Base-by-base conservation (phyloP, 1,140 invertebrate genomes). In the Pararge aegeria region DNA sequence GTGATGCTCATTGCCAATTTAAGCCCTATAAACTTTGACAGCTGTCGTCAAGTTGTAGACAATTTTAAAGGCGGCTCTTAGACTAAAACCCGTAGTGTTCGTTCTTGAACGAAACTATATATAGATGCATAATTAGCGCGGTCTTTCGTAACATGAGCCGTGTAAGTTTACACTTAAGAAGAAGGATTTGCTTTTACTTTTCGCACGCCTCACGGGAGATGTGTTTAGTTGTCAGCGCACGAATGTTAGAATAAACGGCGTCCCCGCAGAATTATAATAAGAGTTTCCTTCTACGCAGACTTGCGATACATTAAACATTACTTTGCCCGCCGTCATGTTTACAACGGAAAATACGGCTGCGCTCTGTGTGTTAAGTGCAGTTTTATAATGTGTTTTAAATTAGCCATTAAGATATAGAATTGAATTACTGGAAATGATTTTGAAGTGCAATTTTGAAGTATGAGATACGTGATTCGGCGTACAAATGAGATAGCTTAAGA, bases 231-330 rank as follows among this genome's bases (percentile, higher is more conserved):
- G 76, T 73, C 86, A 66, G 63, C 67, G 64, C 84, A 85, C 83
- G 81, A 76, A 77, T 75, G 82, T 74, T 80, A 73, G 78, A 80
- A 79, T 81, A 83, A 83, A 79, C 82, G 76, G 49, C 73, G 72
- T 70, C 49, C 66, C 70, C 73, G 78, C 80, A 83, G 87, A 87
- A 89, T 89, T 78, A 70, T 77, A 83, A 89, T 87, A 74, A 73
- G 82, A 76, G 69, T 89, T 85, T 89, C 83, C 84, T 84, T 74
- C 80, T 79, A 72, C 63, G 75, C 55, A 73, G 65, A 77, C 73
- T 77, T 55, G 78, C 74, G 61, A 87, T 87, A 80, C 84, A 87
- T 87, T 84, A 78, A 82, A 87, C 82, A 87, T 84, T 80, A 77
- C 80, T 68, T 70, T 72, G 70, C 55, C 64, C 69, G 66, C 77